These are phyloP conservation scores for Rhodeus uyekii DNA, from an alignment of 2,797 vertebrate genomes.

Conservation along the genomic window DNA sequence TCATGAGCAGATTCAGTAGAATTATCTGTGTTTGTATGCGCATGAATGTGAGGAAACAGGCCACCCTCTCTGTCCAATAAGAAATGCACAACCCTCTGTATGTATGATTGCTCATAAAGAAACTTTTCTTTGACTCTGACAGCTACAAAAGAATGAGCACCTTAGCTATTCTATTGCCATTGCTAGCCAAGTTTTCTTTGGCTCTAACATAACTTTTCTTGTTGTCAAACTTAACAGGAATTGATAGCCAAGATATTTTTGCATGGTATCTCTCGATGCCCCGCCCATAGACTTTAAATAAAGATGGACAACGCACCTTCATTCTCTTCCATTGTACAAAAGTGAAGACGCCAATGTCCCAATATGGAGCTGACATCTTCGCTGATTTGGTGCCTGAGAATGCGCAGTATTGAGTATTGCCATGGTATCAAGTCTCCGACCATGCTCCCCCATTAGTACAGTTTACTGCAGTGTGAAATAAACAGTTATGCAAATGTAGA, in stretches of 20 bases:
- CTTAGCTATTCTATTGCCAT: not conserved
- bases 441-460: too few relatives aligned
- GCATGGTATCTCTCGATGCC: not conserved
- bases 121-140: not conserved
- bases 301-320: too few relatives aligned
- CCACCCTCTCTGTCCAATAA: conserved; percentile 17
- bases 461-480: too few relatives aligned
- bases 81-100: conserved; percentile 13
- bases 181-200: conserved; percentile 10
- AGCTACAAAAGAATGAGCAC: conserved; percentile 1
- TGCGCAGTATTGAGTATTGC: too few relatives aligned
- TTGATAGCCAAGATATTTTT: not conserved
- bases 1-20: conserved; percentile 32
- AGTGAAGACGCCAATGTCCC: too few relatives aligned
- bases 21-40: conserved; percentile 19
- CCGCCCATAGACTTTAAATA: too few relatives aligned
- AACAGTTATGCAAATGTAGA: too few relatives aligned
- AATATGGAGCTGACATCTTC: too few relatives aligned
- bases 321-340: too few relatives aligned
- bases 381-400: too few relatives aligned
- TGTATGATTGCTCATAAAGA: conserved; percentile 11
- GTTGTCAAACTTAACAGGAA: conserved; percentile 22
- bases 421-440: too few relatives aligned
- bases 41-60: not conserved
- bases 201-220: not conserved